phyloP scores from a whole-genome alignment of 2,888 invertebrate genomes.

The Yponomeuta evonymella region DNA sequence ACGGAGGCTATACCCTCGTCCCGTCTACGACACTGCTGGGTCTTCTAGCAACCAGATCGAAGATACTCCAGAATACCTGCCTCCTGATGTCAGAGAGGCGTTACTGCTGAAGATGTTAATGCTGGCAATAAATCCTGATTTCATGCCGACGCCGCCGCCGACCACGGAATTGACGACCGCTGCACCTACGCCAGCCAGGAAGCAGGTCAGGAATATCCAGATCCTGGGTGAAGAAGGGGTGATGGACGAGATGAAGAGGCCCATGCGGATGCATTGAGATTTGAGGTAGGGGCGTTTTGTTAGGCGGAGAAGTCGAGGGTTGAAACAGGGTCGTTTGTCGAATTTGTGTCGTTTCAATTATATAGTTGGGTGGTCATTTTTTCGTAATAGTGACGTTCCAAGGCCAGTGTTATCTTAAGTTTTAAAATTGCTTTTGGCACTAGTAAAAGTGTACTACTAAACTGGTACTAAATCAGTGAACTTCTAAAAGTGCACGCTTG shows the following conservation, averaged over 20 bases:
- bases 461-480: too few relatives aligned
- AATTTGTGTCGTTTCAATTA: too few relatives aligned
- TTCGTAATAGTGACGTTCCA: neutral
- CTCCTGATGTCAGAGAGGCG: slow-evolving; percentile 83
- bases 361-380: too few relatives aligned
- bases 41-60: slow-evolving; percentile 62
- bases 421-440: neutral
- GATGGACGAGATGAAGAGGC: slow-evolving; percentile 49
- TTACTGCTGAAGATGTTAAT: slow-evolving; percentile 83
- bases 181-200: slow-evolving; percentile 59
- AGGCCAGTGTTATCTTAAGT: slow-evolving; percentile 1
- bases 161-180: slow-evolving; percentile 66
- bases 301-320: neutral
- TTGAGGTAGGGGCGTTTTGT: neutral
- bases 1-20: slow-evolving; percentile 50
- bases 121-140: slow-evolving; percentile 81
- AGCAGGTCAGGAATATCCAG: slow-evolving; percentile 82
- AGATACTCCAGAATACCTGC: slow-evolving; percentile 78
- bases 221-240: slow-evolving; percentile 80
- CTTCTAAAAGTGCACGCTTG: neutral
- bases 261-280: slow-evolving; percentile 41
- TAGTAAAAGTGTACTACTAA: too few relatives aligned
- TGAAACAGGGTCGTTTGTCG: too few relatives aligned
- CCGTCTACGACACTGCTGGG: slow-evolving; percentile 54
- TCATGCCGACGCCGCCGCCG: slow-evolving; percentile 57